These are phyloP conservation scores for Seira musarum DNA, from an alignment of 2,888 invertebrate species.

Conservation along the genomic window DNA sequence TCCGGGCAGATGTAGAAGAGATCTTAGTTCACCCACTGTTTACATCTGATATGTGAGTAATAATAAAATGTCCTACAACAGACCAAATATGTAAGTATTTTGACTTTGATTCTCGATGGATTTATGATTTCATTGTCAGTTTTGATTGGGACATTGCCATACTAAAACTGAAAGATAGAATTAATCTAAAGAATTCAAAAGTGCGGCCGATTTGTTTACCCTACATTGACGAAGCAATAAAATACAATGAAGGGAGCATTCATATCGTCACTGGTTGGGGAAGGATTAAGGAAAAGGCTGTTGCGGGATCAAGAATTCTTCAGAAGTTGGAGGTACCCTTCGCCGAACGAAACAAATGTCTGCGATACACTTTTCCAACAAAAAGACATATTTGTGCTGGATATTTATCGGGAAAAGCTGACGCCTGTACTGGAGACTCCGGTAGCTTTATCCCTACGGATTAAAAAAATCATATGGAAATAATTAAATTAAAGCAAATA, in stretches of 20 bases:
- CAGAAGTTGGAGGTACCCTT: constrained; percentile 31
- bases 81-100: not conserved
- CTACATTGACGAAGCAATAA: constrained; percentile 1
- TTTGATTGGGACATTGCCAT: constrained; percentile 29
- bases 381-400: constrained; percentile 35
- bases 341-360: constrained; percentile 8
- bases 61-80: too few relatives aligned
- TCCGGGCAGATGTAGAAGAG: not conserved
- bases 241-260: not conserved
- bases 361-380: not conserved
- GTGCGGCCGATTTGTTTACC: constrained; percentile 39
- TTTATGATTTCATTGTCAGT: not conserved
- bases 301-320: constrained; percentile 19
- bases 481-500: not conserved
- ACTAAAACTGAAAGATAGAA: constrained; percentile 23
- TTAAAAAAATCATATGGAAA: not conserved
- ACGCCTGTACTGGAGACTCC: constrained; percentile 30
- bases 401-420: constrained; percentile 27
- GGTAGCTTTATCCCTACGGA: too few relatives aligned
- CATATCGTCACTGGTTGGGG: constrained; percentile 41
- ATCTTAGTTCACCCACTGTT: constrained; percentile 12
- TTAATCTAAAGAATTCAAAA: constrained; percentile 21
- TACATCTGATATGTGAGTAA: too few relatives aligned
- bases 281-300: constrained; percentile 6
- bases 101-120: not conserved